phyloP scores from a whole-genome alignment of 2,113 vertebrate genomes.

The Pardalotus punctatus region DNA sequence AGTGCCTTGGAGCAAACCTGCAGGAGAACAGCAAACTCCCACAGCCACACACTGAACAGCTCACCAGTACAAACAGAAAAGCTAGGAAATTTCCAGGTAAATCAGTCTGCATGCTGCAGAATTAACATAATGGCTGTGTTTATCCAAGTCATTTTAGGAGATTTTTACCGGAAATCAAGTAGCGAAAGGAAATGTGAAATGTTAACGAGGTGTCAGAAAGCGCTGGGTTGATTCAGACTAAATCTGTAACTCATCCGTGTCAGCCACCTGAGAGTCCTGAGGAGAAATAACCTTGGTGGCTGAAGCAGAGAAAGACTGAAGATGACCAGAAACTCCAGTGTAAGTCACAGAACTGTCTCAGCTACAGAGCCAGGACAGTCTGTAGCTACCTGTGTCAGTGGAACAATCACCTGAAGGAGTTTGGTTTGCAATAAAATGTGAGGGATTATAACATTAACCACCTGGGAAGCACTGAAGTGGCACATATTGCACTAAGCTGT shows the following conservation, averaged over 20 bases:
- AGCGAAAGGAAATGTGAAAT: not conserved
- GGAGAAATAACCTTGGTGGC: not conserved
- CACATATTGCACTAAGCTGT: not conserved
- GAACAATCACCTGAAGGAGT: not conserved
- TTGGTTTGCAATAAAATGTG: not conserved
- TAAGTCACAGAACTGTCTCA: not conserved
- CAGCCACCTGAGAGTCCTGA: not conserved
- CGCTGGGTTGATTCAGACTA: not conserved
- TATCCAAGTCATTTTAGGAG: not conserved
- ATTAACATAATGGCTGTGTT: not conserved
- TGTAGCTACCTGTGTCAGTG: not conserved
- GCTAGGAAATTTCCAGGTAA: not conserved
- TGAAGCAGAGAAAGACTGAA: not conserved
- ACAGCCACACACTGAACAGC: not conserved
- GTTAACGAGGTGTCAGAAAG: not conserved
- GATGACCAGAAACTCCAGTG: not conserved
- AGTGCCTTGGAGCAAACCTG: not conserved
- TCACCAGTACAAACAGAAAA: not conserved
- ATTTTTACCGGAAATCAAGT: not conserved
- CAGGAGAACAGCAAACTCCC: not conserved
- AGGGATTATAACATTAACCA: not conserved
- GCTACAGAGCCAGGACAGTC: not conserved
- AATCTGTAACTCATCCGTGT: not conserved
- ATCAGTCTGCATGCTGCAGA: accelerated
- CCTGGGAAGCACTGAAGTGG: not conserved